A percentile compares a stretch with the other conserved stretches of the same genome.
Evolutionary conservation across 2,113 vertebrate genomes (phyloP).

Genomic region (Leptodactylus fuscus): DNA sequence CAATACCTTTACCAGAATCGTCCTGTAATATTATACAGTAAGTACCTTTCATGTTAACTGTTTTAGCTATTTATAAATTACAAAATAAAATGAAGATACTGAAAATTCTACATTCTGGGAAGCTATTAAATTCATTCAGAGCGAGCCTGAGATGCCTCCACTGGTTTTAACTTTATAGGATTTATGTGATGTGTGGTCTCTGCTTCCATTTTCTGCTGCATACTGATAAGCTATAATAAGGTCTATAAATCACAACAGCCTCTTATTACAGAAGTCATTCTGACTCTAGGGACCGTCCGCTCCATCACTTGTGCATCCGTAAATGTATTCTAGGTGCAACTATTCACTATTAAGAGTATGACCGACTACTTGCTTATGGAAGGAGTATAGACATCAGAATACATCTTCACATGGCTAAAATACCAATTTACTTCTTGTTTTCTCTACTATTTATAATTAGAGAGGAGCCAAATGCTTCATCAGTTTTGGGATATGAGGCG

Average conservation of each 20-base stretch:
- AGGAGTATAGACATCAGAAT: background rate
- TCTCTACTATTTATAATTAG: background rate
- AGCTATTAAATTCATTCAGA: background rate
- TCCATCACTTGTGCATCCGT: background rate
- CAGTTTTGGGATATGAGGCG: background rate
- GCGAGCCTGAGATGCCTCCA: background rate
- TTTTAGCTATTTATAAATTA: background rate
- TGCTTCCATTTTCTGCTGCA: constrained; percentile 40
- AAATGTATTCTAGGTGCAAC: constrained; percentile 25
- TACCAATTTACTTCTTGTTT: background rate
- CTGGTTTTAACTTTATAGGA: constrained; percentile 23
- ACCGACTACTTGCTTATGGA: background rate
- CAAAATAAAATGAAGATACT: background rate
- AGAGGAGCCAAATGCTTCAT: background rate
- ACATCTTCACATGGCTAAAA: background rate
- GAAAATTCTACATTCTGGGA: background rate
- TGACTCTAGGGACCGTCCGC: background rate
- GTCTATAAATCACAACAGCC: constrained; percentile 40
- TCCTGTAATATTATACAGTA: no score
- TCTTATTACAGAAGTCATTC: constrained; percentile 40
- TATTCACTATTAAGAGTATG: background rate
- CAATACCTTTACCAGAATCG: background rate
- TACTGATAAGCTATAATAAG: constrained; percentile 37
- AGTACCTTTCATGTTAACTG: background rate
- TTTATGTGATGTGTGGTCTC: constrained; percentile 23